Percentiles rank a stretch among this genome's conserved stretches.
Conservation (phyloP, 2,113 vertebrate species). For the Circaetus cinerascens region DNA sequence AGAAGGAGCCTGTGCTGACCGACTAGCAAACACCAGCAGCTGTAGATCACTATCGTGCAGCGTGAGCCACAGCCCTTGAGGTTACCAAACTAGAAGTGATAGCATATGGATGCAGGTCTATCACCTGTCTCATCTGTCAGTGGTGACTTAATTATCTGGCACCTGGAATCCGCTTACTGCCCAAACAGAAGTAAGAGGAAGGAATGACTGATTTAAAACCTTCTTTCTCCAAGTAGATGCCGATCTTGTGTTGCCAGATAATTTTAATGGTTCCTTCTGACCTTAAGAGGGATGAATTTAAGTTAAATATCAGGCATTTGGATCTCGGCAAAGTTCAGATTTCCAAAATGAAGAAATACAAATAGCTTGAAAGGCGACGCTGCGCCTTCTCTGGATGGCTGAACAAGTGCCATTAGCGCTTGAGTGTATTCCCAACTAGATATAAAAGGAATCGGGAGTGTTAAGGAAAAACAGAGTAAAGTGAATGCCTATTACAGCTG, state of each 20-base stretch:
- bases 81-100: not conserved
- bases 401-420: constrained; percentile 58
- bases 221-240: not conserved
- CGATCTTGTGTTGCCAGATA: not conserved
- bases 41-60: not conserved
- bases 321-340: constrained; percentile 50
- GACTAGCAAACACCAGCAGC: not conserved
- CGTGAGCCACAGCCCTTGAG: not conserved
- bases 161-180: not conserved
- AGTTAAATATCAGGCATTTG: constrained; percentile 50
- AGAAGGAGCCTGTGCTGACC: not conserved
- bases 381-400: constrained; percentile 38
- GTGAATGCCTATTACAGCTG: constrained; percentile 59
- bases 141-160: constrained; percentile 30
- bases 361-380: not conserved
- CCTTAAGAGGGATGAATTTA: constrained; percentile 14
- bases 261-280: constrained; percentile 34
- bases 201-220: constrained; percentile 51
- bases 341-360: constrained; percentile 49
- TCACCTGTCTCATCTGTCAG: constrained; percentile 38
- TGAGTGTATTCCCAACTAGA: constrained; percentile 50
- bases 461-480: constrained; percentile 64
- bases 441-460: constrained; percentile 61
- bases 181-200: not conserved
- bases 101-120: not conserved